Base-by-base conservation (phyloP, 2,888 invertebrate genomes). In the Sphecodes monilicornis region DNA sequence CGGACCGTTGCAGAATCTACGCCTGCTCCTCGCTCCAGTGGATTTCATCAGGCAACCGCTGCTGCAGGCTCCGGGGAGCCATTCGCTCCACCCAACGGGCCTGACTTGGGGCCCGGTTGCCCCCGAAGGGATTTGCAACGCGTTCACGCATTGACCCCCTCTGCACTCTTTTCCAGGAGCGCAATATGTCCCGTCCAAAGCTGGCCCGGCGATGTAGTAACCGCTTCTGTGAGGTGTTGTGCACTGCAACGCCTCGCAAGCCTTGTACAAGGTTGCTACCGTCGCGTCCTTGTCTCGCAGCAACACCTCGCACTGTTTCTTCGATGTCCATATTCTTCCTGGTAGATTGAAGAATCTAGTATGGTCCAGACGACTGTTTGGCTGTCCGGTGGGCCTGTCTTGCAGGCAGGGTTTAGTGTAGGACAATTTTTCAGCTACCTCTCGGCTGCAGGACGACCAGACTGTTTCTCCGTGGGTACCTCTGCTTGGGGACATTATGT, bases 401-500 rank as follows among this genome's bases (percentile, higher is more conserved):
- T 95, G 94, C 36, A 97, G 95, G 92, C 97, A 97, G 0, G 88
- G 76, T 76, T 93, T 94, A 22, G 54, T 87, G 22, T 69, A 76
- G 4, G 84, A 75, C 0, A 94, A 88, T 85, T 96, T 96, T 8
- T 95, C 95, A 91, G 96, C 96, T 22, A 97, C 95, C 66, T 96
- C 95, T 0, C 97, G 97, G 92, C 97, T 97, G 94, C 97, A 97
- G 2, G 95, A 94, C 0, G 97, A 97, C 98, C 98, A 98, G 26
- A 96, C 96, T 1, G 97, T 97, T 94, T 98, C 97, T 11, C 97
- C 97, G 90, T 96, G 96, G 50, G 97, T 97, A 70, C 98, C 97
- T 87, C 97, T 96, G 4, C 97, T 97, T 0, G 97, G 97, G 0
- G 97, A 97, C 97, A 98, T 98, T 88, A 98, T 97, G 95, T 96